A percentile compares a stretch with the other conserved stretches of the same genome.
Conservation (phyloP, 2,888 invertebrate species). For the Plebejus melissa region DNA sequence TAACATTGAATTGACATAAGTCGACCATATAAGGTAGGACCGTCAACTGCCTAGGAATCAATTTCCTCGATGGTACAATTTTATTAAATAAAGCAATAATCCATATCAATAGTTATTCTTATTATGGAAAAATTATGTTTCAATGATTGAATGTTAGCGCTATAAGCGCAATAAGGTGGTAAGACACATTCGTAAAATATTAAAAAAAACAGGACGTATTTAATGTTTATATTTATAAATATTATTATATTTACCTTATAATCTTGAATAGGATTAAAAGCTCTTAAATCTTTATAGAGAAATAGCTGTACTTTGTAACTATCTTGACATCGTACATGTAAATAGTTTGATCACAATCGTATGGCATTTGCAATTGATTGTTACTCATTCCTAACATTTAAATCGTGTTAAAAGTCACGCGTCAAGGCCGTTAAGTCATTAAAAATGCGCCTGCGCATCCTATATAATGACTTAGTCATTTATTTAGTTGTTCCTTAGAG, state of each 20-base stretch:
- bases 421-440: constrained; percentile 55
- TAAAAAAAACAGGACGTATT: too few relatives aligned
- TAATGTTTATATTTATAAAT: too few relatives aligned
- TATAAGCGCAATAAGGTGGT: neutral
- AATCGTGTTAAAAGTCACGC: constrained; percentile 58
- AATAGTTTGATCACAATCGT: constrained; percentile 14
- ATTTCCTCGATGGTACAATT: too few relatives aligned
- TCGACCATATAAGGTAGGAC: too few relatives aligned
- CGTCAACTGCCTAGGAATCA: too few relatives aligned
- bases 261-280: neutral
- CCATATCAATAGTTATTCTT: neutral
- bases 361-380: constrained; percentile 19
- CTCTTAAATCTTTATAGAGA: neutral
- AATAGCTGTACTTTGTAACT: neutral
- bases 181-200: too few relatives aligned
- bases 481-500: neutral
- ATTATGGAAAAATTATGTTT: neutral
- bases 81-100: neutral
- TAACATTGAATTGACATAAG: too few relatives aligned
- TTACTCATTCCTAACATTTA: constrained; percentile 55
- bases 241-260: too few relatives aligned
- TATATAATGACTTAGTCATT: neutral
- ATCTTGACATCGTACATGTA: constrained; percentile 26
- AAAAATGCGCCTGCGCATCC: constrained; percentile 45
- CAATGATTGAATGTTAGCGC: neutral